Evolutionary conservation across 2,797 vertebrate genomes (phyloP).

Genomic region (Echeneis naucrates): DNA sequence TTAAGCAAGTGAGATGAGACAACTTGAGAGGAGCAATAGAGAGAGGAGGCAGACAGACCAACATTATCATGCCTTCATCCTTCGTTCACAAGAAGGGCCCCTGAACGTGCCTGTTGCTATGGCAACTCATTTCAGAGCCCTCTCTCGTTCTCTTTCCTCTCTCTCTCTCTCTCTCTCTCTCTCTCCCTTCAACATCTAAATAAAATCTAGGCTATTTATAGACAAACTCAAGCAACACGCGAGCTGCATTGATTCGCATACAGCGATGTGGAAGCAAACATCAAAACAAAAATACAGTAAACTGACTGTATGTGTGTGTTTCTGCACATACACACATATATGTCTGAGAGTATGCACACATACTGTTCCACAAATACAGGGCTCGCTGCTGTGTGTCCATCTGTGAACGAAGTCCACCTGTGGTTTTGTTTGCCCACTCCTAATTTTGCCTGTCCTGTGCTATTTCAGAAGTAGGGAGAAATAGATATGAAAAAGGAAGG

Average conservation of each 20-base stretch:
- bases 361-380: neutral
- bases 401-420: constrained; percentile 56
- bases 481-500: neutral
- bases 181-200: constrained; percentile 79
- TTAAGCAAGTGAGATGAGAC: constrained; percentile 15
- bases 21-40: constrained; percentile 4
- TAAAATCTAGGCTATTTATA: constrained; percentile 86
- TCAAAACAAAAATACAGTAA: constrained; percentile 36
- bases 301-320: neutral
- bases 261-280: constrained; percentile 19
- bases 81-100: constrained; percentile 70
- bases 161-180: constrained; percentile 18
- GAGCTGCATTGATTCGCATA: constrained; percentile 50
- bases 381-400: constrained; percentile 60
- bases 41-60: constrained; percentile 36
- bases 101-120: constrained; percentile 86
- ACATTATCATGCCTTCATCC: constrained; percentile 70
- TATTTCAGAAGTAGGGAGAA: neutral
- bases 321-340: neutral
- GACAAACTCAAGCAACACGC: constrained; percentile 62
- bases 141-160: constrained; percentile 23
- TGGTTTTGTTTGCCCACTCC: constrained; percentile 42
- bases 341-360: neutral
- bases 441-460: neutral
- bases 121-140: constrained; percentile 78